Base-by-base conservation (phyloP, 2,888 invertebrate species). In the Aricia artaxerxes region DNA sequence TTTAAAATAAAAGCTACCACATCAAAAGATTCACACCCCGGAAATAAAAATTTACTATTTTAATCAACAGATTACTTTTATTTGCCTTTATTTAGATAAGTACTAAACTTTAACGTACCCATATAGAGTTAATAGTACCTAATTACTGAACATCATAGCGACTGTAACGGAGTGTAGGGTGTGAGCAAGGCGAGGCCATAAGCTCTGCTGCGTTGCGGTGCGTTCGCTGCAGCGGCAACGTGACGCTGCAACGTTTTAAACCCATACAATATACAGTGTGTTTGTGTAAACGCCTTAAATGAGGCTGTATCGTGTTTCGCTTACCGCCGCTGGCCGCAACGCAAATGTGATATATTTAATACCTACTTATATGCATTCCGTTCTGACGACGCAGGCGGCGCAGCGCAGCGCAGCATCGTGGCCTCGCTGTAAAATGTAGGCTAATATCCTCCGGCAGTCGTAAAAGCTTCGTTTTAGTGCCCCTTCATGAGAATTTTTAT, bases 391-490 rank as follows among this genome's bases (percentile, higher is more conserved):
- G 24, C 24, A 24, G 24, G 24, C 57, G 57, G 16, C 57, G 57
- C 57, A 57, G 16, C 13, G 49, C 49, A 11, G 4, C 16, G 57
- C 57, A 16, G 16, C 57, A 57, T 57, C 57, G 16, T 57, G 57
- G 57, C 57, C 1, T 57, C 16, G 16, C 1, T 57, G 57, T 53
- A 31, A 53, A 76, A 76, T 76, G 57, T 76, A 76, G 76, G 76
- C 76, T 76, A 76, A 76, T 76, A 57, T 76, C 76, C 76, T 53
- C 31, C 53, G 53, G 49, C 24, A 13, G 53, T 76, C 76, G 76
- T 76, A 76, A 76, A 76, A 53, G 24, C 31, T 35, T 53, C 57
- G 76, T 53, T 76, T 76, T 76, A 76, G 76, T 76, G 57, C 76
- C 53, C 16, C 49, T 76, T 57, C 57, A 35, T 16, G 57, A 24